These are phyloP conservation scores for Phenganax subtilis DNA, from an alignment of 92 coral and sea anemone species.

Conservation along the genomic window DNA sequence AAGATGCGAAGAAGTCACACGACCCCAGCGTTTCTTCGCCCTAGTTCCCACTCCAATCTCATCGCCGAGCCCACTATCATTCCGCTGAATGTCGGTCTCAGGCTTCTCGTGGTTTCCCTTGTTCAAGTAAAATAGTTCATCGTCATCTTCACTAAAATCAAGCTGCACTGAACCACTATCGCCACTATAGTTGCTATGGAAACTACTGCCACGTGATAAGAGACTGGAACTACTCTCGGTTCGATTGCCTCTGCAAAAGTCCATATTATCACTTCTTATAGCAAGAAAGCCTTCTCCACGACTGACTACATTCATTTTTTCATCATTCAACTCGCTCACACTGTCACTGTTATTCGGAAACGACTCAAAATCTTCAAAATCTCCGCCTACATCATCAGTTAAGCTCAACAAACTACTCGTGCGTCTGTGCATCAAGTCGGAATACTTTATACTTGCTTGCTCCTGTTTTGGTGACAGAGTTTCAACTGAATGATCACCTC, in stretches of 20 bases:
- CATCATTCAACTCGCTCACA: conserved; percentile 5
- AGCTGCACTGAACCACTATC: conserved; percentile 96
- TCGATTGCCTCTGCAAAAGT: not conserved
- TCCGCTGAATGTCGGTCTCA: conserved; percentile 81
- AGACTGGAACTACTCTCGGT: conserved; percentile 23
- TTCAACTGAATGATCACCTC: conserved; percentile 1
- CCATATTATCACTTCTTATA: not conserved
- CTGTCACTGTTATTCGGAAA: conserved; percentile 14
- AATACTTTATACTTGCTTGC: not conserved
- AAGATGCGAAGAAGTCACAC: conserved; percentile 81
- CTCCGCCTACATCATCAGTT: conserved; percentile 17
- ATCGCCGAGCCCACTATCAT: conserved; percentile 95
- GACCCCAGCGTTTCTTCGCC: conserved; percentile 68
- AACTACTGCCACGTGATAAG: conserved; percentile 55
- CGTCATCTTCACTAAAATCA: conserved; percentile 58
- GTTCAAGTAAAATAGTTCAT: conserved; percentile 27
- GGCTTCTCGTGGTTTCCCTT: conserved; percentile 42
- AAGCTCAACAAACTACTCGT: conserved; percentile 33
- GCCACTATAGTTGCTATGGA: conserved; percentile 87
- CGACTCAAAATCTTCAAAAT: conserved; percentile 3
- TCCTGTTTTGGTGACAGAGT: not conserved
- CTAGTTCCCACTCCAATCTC: conserved; percentile 59
- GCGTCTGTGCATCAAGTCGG: not conserved
- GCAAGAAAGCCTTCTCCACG: conserved; percentile 11
- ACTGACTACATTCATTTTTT: not conserved